Percentiles rank a stretch among this genome's conserved stretches.
Evolutionary conservation across 92 coral and sea anemone genomes (phyloP).

Genomic region (Palythoa grandis): DNA sequence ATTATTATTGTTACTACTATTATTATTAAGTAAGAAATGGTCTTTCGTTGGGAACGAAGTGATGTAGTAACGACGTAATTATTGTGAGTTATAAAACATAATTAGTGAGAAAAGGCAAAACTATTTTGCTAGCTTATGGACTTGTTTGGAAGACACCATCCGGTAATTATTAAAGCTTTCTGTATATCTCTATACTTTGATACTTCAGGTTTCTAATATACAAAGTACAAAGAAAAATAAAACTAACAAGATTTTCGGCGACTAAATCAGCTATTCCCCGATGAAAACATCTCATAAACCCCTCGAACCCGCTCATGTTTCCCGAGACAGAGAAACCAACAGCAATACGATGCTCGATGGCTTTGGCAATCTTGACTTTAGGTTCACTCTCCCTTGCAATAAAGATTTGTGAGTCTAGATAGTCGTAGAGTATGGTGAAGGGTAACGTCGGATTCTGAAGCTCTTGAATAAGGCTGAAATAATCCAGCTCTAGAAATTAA

Average conservation of each 20-base stretch:
- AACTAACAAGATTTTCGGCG: background rate
- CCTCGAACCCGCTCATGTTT: slow-evolving; percentile 14
- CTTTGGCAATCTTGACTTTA: slow-evolving; percentile 6
- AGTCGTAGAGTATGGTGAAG: slow-evolving; percentile 17
- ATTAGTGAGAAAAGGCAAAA: too few species aligned
- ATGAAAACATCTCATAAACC: slow-evolving; percentile 29
- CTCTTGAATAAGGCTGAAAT: background rate
- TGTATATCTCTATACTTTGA: background rate
- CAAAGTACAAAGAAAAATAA: background rate
- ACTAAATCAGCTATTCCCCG: slow-evolving; percentile 17
- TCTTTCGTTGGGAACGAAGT: too few species aligned
- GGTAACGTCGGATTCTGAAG: slow-evolving; percentile 2
- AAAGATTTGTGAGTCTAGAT: slow-evolving; percentile 3
- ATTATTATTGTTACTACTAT: too few species aligned
- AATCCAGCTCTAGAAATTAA: slow-evolving; percentile 14
- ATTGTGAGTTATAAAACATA: too few species aligned
- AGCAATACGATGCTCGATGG: slow-evolving; percentile 27
- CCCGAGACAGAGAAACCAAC: slow-evolving; percentile 21
- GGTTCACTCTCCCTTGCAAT: background rate
- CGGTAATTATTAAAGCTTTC: too few species aligned
- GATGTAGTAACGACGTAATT: too few species aligned
- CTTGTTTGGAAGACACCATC: too few species aligned
- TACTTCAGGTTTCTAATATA: background rate
- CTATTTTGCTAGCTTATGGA: too few species aligned
- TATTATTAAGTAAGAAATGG: too few species aligned